Evolutionary conservation across 2,797 vertebrate species (phyloP).

Genomic region (Dallia pectoralis): DNA sequence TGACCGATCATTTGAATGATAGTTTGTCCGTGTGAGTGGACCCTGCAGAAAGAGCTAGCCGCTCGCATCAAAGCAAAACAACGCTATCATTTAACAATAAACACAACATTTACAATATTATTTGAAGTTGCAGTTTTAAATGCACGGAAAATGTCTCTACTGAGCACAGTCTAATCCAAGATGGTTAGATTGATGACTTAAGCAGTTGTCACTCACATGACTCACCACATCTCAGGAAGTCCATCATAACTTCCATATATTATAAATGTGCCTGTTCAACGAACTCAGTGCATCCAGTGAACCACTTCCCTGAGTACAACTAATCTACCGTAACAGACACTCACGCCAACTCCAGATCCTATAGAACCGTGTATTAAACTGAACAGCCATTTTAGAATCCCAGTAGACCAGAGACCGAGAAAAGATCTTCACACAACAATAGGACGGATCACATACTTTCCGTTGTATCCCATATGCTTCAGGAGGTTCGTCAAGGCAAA

Average conservation of each 20-base stretch:
- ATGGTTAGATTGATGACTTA: constrained; percentile 16
- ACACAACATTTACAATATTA: not conserved
- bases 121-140: not conserved
- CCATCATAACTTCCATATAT: constrained; percentile 13
- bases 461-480: not conserved
- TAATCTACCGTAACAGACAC: not conserved
- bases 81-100: not conserved
- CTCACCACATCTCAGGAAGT: constrained; percentile 16
- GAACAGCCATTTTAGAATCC: not conserved
- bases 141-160: not conserved
- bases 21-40: not conserved
- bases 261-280: constrained; percentile 6
- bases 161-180: not conserved
- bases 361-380: not conserved
- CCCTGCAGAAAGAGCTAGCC: not conserved
- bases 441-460: not conserved
- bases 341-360: not conserved
- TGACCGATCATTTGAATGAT: constrained; percentile 21
- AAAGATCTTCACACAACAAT: too few species aligned
- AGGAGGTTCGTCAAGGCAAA: not conserved
- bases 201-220: constrained; percentile 18
- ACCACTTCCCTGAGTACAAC: not conserved
- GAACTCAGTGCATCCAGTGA: constrained; percentile 6
- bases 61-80: not conserved
- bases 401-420: not conserved